These are phyloP conservation scores for Bolinopsis microptera DNA, from an alignment of 37 sponge, comb jelly and placozoan genomes.

Conservation along the genomic window DNA sequence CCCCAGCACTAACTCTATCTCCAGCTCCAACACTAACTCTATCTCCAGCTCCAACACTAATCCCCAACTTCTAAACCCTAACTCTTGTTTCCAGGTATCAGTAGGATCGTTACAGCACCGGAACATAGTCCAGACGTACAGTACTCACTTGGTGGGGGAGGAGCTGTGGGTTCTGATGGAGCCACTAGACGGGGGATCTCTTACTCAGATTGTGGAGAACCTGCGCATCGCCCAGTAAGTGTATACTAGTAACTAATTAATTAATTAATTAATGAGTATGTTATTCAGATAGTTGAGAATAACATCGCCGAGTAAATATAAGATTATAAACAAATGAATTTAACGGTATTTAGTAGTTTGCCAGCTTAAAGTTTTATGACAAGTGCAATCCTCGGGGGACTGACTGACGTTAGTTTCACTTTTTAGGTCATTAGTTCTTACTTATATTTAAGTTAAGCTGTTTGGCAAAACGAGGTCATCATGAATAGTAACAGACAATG, in stretches of 20 bases:
- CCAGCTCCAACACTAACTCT: too few relatives aligned
- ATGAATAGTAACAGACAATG: too few relatives aligned
- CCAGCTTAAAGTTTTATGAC: too few relatives aligned
- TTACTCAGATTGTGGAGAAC: slow-evolving; percentile 77
- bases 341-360: too few relatives aligned
- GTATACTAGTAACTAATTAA: neutral
- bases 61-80: too few relatives aligned
- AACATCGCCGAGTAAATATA: neutral
- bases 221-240: slow-evolving; percentile 29
- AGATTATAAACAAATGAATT: too few relatives aligned
- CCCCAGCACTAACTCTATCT: too few relatives aligned
- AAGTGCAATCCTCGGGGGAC: too few relatives aligned
- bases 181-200: slow-evolving; percentile 81
- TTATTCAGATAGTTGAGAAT: neutral
- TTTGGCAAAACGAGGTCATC: too few relatives aligned
- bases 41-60: neutral
- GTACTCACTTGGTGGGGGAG: slow-evolving; percentile 80
- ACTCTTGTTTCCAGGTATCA: slow-evolving; percentile 23
- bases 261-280: neutral
- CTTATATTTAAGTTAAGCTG: too few relatives aligned
- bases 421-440: too few relatives aligned
- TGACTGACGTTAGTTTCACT: too few relatives aligned
- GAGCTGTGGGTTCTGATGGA: slow-evolving; percentile 97
- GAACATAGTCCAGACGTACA: slow-evolving; percentile 81
- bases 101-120: slow-evolving; percentile 70